Conservation (phyloP, 2,888 invertebrate genomes). For the Pristionchus fissidentatus region DNA sequence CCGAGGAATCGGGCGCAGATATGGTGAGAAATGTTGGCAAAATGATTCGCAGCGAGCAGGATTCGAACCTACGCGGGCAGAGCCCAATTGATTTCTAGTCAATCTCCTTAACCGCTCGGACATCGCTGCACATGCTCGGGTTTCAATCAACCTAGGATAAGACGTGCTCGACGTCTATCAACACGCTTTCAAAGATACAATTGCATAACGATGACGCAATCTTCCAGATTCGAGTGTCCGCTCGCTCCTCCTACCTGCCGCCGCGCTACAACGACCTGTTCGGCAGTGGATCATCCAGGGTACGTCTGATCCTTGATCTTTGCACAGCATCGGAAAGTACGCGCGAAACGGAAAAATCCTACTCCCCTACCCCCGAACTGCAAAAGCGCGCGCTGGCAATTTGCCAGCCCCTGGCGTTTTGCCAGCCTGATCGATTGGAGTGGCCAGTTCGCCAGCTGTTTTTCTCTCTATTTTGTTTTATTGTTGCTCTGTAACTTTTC, state of each 20-base stretch:
- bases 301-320: neutral
- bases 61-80: conserved; percentile 68
- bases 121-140: conserved; percentile 46
- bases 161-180: neutral
- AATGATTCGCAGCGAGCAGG: conserved; percentile 59
- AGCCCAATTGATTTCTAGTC: conserved; percentile 69
- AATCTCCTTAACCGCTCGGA: conserved; percentile 68
- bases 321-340: too few relatives aligned
- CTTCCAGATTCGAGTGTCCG: neutral
- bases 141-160: neutral
- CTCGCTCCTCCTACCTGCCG: conserved; percentile 10
- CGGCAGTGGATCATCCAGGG: conserved; percentile 37
- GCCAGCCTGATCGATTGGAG: too few relatives aligned
- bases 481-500: too few relatives aligned
- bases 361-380: too few relatives aligned
- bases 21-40: neutral
- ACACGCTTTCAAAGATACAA: neutral
- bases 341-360: too few relatives aligned
- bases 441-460: too few relatives aligned
- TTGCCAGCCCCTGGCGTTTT: too few relatives aligned
- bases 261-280: conserved; percentile 39
- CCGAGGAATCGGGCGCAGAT: neutral
- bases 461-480: too few relatives aligned
- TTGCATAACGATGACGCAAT: too few relatives aligned
- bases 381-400: too few relatives aligned